Conservation (phyloP, 1,140 invertebrate genomes). For the Batillaria attramentaria region DNA sequence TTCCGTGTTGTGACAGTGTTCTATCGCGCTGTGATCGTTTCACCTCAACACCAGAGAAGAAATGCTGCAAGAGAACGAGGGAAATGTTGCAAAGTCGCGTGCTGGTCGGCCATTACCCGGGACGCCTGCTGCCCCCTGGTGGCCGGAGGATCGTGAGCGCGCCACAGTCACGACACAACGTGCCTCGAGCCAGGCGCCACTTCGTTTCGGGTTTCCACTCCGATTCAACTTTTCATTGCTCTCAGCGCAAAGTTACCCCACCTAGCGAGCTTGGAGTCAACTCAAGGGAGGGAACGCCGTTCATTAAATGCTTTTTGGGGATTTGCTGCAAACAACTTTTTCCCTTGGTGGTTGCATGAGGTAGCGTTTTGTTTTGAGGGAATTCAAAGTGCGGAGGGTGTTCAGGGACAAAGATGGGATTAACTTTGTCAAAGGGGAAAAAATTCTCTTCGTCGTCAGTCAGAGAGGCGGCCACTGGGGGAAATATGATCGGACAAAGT, state of each 20-base stretch:
- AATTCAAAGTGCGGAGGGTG: neutral
- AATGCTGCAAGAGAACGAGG: conserved; percentile 1
- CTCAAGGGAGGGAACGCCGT: conserved; percentile 5
- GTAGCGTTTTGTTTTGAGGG: neutral
- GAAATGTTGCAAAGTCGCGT: neutral
- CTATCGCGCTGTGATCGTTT: no score
- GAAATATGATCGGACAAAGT: neutral
- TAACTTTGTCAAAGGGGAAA: no score
- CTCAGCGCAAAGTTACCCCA: neutral
- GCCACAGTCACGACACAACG: conserved; percentile 15
- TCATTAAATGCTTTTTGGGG: conserved; percentile 8
- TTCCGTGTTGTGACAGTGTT: no score
- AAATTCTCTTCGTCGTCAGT: neutral
- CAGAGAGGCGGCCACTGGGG: neutral
- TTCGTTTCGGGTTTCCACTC: conserved; percentile 1
- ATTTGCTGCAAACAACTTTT: neutral
- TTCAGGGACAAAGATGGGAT: neutral
- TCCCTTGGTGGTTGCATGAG: neutral
- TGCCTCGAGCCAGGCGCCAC: neutral
- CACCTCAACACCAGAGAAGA: neutral
- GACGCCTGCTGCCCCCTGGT: neutral
- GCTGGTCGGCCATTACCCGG: conserved; percentile 11
- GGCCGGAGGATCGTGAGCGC: neutral
- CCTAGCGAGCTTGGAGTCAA: neutral
- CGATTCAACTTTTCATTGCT: conserved; percentile 31